Evolutionary conservation across 2,888 invertebrate species (phyloP), one percentile per base, ranked within the genome.

Genomic region (Drymonia ruficornis): DNA sequence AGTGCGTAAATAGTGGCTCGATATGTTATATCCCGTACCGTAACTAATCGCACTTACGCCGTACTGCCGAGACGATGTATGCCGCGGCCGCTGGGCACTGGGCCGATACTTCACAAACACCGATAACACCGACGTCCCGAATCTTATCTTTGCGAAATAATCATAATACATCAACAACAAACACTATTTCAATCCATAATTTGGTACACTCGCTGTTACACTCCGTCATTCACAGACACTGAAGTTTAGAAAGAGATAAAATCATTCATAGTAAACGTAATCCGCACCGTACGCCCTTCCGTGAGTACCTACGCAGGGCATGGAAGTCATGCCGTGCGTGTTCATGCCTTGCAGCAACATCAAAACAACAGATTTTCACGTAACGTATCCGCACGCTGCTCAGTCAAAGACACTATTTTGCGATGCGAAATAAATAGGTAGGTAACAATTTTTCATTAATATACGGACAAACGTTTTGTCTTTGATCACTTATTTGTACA

Each of bases 191-290:
- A 86, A 87, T 89, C 86, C 89, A 85, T 90, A 89, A 87, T 91
- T 90, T 84, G 83, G 88, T 89, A 90, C 90, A 87, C 86, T 89
- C 81, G 88, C 88, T 87, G 81, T 88, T 91, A 89, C 89, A 89
- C 91, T 90, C 91, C 82, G 90, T 91, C 91, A 91, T 91, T 91
- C 91, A 91, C 90, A 89, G 89, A 87, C 85, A 89, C 89, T 86
- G 79, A 75, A 87, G 87, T 91, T 89, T 90, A 91, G 91, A 92
- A 91, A 91, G 91, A 92, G 91, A 92, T 91, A 90, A 91, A 91
- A 91, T 91, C 91, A 92, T 91, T 92, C 91, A 91, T 91, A 91
- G 90, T 91, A 91, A 91, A 91, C 91, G 92, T 91, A 91, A 89
- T 90, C 82, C 77, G 78, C 83, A 82, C 74, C 85, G 91, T 90